A percentile compares a stretch with the other conserved stretches of the same genome.
Evolutionary conservation across 2,888 invertebrate genomes (phyloP).

Genomic region (Ichneumon xanthorius): DNA sequence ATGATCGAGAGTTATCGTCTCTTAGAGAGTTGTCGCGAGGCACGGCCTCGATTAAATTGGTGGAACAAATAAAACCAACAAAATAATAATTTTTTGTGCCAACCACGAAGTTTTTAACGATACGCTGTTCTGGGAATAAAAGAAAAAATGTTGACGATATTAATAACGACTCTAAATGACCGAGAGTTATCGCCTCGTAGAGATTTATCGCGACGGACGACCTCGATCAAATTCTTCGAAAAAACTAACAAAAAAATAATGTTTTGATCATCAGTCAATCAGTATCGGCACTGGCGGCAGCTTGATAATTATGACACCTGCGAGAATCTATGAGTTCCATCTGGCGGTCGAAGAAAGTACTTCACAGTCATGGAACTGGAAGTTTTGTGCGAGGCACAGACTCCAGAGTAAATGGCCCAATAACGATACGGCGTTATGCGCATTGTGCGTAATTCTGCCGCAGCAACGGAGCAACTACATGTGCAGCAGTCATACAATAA

Average conservation of each 20-base stretch:
- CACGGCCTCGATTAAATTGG: not conserved
- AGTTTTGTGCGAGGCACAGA: not conserved
- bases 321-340: too few relatives aligned
- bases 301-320: not conserved
- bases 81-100: too few relatives aligned
- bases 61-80: not conserved
- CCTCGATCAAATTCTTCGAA: constrained; percentile 2
- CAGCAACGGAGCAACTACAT: constrained; percentile 8
- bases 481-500: constrained; percentile 19
- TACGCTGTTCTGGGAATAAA: constrained; percentile 24
- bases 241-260: not conserved
- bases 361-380: not conserved
- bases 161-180: not conserved
- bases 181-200: constrained; percentile 27
- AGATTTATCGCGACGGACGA: constrained; percentile 28
- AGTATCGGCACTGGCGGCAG: too few relatives aligned
- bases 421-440: constrained; percentile 11
- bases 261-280: too few relatives aligned
- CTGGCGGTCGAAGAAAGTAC: too few relatives aligned
- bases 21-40: constrained; percentile 25
- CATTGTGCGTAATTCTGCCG: constrained; percentile 35
- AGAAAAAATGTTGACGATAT: constrained; percentile 11
- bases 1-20: constrained; percentile 25
- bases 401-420: not conserved
- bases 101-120: constrained; percentile 41